Evolutionary conservation across 2,113 vertebrate species (phyloP).

Genomic region (Pteruthius melanotis): DNA sequence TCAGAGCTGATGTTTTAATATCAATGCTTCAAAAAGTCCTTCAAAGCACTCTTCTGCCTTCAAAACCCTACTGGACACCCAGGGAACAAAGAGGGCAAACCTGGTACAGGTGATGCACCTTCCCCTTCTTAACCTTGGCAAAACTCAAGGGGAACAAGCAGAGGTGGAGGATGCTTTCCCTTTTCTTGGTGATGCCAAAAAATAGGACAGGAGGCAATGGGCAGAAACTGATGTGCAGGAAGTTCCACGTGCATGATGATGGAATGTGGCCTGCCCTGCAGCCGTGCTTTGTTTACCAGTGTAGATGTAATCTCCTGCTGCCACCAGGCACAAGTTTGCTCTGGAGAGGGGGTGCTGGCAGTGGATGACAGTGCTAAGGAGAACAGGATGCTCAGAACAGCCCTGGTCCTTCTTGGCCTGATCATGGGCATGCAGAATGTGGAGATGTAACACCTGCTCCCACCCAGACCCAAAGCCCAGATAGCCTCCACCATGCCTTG

Average conservation of each 20-base stretch:
- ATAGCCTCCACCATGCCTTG: background rate
- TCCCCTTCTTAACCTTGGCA: background rate
- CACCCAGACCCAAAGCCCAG: background rate
- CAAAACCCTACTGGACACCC: background rate
- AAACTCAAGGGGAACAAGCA: background rate
- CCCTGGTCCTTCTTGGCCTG: background rate
- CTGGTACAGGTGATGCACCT: background rate
- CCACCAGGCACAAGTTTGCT: background rate
- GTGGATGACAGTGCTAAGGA: background rate
- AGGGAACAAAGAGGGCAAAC: background rate
- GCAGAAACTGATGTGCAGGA: background rate
- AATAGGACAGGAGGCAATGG: background rate
- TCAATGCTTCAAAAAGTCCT: background rate
- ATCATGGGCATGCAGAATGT: background rate
- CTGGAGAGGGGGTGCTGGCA: background rate
- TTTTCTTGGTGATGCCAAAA: background rate
- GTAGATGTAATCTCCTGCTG: background rate
- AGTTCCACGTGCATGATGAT: background rate
- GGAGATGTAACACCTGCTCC: background rate
- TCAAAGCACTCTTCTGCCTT: background rate
- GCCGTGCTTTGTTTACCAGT: background rate
- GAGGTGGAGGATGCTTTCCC: accelerated
- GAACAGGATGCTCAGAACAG: background rate
- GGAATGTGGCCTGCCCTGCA: background rate
- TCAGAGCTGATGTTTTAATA: background rate